Percentiles rank a stretch among this genome's conserved stretches.
Conservation (phyloP, 2,113 vertebrate species). For the Callionymus lyra region DNA sequence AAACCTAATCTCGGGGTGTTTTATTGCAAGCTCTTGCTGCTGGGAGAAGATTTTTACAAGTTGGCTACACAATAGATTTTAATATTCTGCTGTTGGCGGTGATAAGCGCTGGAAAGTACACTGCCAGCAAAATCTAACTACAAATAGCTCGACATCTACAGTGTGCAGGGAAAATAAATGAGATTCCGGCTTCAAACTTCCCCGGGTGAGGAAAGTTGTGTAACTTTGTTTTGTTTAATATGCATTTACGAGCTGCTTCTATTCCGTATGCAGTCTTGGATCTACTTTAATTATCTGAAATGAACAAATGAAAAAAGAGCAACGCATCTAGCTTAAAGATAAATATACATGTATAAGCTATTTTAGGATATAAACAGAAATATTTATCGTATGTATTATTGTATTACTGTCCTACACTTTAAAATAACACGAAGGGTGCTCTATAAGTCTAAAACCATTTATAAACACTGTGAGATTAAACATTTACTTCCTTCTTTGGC, state of each 20-base stretch:
- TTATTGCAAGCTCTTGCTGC: conserved; percentile 21
- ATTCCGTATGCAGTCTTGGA: background rate
- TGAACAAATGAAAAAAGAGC: background rate
- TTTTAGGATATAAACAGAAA: too few species aligned
- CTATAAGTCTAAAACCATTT: too few species aligned
- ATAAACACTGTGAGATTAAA: too few species aligned
- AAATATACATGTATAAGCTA: background rate
- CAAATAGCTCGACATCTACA: conserved; percentile 24
- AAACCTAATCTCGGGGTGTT: conserved; percentile 24
- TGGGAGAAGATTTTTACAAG: conserved; percentile 41
- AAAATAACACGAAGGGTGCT: too few species aligned
- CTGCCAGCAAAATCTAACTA: conserved; percentile 28
- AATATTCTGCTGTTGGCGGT: conserved; percentile 37
- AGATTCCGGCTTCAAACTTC: conserved; percentile 15
- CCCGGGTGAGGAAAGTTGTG: conserved; percentile 5
- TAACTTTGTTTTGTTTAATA: background rate
- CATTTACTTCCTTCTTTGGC: too few species aligned
- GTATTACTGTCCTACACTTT: too few species aligned
- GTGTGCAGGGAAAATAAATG: conserved; percentile 27
- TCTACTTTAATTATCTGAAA: background rate
- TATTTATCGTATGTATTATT: too few species aligned
- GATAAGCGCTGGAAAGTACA: conserved; percentile 39
- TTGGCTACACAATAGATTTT: conserved; percentile 33
- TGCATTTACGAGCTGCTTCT: background rate
- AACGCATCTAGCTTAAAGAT: background rate